Percentiles rank a stretch among this genome's conserved stretches.
These are phyloP conservation scores for Gobiocypris rarus DNA, from an alignment of 2,113 vertebrate genomes.

Conservation along the genomic window DNA sequence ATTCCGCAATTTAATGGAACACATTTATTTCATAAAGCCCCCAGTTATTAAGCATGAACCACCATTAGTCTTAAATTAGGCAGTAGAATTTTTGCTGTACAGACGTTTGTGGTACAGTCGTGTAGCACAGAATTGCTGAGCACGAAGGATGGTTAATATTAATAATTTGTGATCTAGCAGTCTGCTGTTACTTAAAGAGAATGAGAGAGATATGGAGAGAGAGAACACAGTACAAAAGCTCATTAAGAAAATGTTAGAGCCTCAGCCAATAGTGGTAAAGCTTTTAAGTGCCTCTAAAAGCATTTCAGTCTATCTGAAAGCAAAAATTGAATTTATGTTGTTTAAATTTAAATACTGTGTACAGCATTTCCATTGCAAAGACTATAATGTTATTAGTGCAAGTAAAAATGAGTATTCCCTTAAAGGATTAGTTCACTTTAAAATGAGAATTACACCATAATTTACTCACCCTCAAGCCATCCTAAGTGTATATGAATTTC, in stretches of 20 bases:
- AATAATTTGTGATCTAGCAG: conserved; percentile 1
- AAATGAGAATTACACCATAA: too few species aligned
- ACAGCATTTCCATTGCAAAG: background rate
- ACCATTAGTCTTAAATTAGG: background rate
- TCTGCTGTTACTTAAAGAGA: conserved; percentile 13
- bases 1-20: background rate
- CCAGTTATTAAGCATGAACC: background rate
- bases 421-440: background rate
- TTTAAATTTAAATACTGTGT: background rate
- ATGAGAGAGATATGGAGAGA: background rate
- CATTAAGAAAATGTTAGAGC: conserved; percentile 7
- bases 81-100: background rate
- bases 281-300: background rate
- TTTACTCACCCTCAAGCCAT: too few species aligned
- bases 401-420: conserved; percentile 1
- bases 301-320: too few species aligned
- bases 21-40: background rate
- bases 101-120: background rate
- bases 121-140: background rate
- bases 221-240: background rate
- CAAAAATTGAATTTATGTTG: background rate
- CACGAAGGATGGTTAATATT: background rate
- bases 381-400: background rate
- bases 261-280: background rate
- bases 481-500: too few species aligned